Base-by-base conservation (phyloP, 2,113 vertebrate genomes). In the Silurus asotus region DNA sequence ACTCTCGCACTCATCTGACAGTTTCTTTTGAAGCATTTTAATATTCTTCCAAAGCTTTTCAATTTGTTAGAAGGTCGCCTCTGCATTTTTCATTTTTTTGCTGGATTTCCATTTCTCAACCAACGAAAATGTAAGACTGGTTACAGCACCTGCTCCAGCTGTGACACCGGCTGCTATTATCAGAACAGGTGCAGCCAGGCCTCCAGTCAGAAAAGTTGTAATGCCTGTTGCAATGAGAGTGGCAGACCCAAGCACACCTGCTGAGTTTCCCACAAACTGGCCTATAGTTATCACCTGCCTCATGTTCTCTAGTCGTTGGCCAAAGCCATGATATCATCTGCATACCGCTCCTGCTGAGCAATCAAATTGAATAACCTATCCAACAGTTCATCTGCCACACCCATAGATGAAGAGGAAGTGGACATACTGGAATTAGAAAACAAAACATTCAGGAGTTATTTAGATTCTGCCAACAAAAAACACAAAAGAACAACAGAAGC, bases 81-180 rank as follows among this genome's bases (percentile, higher is more conserved):
- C 20, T 51, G 80, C 45, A 65, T 65, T 15, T 81, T 81, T 51
- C 80, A 81, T 81, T 64, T 37, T 25, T 48, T 65, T 2, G 51
- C 80, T 81, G 80, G 80, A 49, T 77, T 51, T 81, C 80, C 80
- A 81, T 8, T 65, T 65, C 23, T 81, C 80, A 10, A 65, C 1
- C 15, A 65, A 13, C 3, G 1, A 37, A n/a, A 23, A 6, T 25
- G 45, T 2, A 15, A 81, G 2, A 51, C 45, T 81, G 10, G 61
- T 51, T n/a, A 25, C 17, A 51, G 80, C n/a, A 23, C 80, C 80
- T 25, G 20, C 48, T 65, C 45, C 23, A 17, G 6, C 20, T 64
- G 61, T 25, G 13, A 25, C 1, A 19, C 80, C 6, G 15, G 59
- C 80, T 15, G 61, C 45, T 9, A 8, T 23, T 17, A 64, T 45